phyloP scores from a whole-genome alignment of 2,113 vertebrate species.

The Meleagris gallopavo region DNA sequence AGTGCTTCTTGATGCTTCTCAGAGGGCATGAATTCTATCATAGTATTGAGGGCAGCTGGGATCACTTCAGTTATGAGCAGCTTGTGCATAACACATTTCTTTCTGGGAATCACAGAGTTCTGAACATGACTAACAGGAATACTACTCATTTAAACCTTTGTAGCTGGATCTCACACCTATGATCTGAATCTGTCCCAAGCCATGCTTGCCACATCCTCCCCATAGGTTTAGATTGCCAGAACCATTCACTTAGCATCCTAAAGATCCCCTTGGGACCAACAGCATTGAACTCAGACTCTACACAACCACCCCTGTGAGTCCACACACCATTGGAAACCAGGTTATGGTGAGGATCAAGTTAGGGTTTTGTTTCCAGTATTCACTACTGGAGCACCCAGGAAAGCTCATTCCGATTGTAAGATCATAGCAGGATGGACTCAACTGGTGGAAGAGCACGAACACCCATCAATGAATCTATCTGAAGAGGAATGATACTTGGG shows the following conservation, averaged over 20 bases:
- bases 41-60: not conserved
- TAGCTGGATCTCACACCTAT: not conserved
- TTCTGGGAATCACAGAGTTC: not conserved
- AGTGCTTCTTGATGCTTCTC: not conserved
- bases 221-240: not conserved
- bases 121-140: not conserved
- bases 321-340: not conserved
- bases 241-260: not conserved
- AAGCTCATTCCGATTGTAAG: not conserved
- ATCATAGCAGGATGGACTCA: not conserved
- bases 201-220: not conserved
- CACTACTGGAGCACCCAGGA: not conserved
- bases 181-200: not conserved
- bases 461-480: not conserved
- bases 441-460: not conserved
- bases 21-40: not conserved
- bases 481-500: not conserved
- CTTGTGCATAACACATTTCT: not conserved
- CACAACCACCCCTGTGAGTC: not conserved
- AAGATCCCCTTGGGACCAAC: not conserved
- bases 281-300: not conserved
- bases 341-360: not conserved
- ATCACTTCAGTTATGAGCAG: not conserved
- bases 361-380: not conserved
- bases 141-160: not conserved